A percentile compares a stretch with the other conserved stretches of the same genome.
Conservation (phyloP, 2,888 invertebrate species). For the Villa cingulata region DNA sequence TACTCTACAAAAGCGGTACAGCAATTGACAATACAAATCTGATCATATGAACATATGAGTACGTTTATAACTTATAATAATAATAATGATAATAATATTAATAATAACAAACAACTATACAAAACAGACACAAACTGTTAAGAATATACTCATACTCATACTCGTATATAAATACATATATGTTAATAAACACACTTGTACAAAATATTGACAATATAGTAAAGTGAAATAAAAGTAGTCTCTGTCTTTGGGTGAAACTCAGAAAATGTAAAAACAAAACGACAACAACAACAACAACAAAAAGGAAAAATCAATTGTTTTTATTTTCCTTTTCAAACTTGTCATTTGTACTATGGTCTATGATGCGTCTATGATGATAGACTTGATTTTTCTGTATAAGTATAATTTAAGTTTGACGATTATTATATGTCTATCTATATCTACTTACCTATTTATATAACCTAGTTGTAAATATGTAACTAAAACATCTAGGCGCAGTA, state of each 20-base stretch:
- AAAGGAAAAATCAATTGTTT: too few relatives aligned
- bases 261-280: not conserved
- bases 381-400: too few relatives aligned
- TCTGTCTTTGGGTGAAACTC: not conserved
- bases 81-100: not conserved
- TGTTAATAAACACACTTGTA: too few relatives aligned
- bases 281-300: too few relatives aligned
- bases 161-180: too few relatives aligned
- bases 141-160: too few relatives aligned
- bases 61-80: not conserved
- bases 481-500: not conserved
- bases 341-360: too few relatives aligned
- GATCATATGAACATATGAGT: not conserved
- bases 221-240: too few relatives aligned
- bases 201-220: too few relatives aligned
- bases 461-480: not conserved
- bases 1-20: constrained; percentile 5
- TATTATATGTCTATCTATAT: not conserved
- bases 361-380: too few relatives aligned
- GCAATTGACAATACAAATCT: constrained; percentile 6
- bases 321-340: too few relatives aligned
- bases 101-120: not conserved
- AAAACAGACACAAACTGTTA: too few relatives aligned
- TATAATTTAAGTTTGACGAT: not conserved
- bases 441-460: not conserved